Base-by-base conservation (phyloP, 2,888 invertebrate genomes). In the Nemapogon koenigi region DNA sequence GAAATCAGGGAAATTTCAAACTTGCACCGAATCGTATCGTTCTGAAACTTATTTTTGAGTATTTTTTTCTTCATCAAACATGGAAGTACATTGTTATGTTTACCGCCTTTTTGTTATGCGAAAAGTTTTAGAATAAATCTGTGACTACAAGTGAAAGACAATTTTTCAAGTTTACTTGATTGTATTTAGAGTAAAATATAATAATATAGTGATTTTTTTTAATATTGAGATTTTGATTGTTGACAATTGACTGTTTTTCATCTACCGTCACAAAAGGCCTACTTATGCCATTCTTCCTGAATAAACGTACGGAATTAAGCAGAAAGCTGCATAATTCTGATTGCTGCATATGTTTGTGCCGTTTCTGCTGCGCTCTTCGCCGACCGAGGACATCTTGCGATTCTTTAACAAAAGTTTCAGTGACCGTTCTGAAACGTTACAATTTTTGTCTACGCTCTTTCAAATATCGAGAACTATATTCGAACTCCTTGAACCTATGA, bases 391-490 rank as follows among this genome's bases (percentile, higher is more conserved):
- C 64, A 1, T 59, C 59, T 4, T 65, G 71, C 36, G 73, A 71
- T 16, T 68, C 76, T 0, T 46, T 71, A 4, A 67, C 57, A 18
- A 73, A 70, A 55, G 78, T 78, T 1, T 59, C 71, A 1, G 65
- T 65, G 0, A 51, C 59, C 26, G 78, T 76, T 2, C 48, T 78
- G 18, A 75, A 76, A 55, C 49, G 69, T 50, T 78, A 78, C 53
- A 76, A 67, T 50, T 78, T 62, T 53, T 76, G 78, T 52, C 62
- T 78, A 18, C 67, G 65, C 57, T 68, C 72, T 16, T 76, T 76
- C 46, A 78, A 76, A 46, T 78, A 72, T 47, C 69, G 61, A 64
- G 56, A 54, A 27, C 55, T 61, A 37, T 58, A 53, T 48, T 19
- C 16, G 10, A 33, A 19, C 33, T 33, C n/a, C 13, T 14, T 33